Base-by-base conservation (phyloP, 1,140 invertebrate species). In the Cardiocondyla obscurior region DNA sequence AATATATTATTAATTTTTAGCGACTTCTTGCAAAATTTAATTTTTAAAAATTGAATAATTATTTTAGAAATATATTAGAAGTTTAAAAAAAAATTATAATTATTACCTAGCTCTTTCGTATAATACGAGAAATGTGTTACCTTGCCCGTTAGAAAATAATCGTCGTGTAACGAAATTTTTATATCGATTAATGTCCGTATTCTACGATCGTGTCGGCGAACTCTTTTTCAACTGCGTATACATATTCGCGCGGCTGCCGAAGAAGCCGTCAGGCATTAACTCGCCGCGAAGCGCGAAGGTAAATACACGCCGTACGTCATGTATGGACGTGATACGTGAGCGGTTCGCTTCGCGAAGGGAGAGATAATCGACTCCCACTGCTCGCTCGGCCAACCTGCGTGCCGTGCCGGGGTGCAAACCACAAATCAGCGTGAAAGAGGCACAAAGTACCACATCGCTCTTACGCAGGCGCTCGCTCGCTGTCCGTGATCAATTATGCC, bases 351-450 rank as follows among this genome's bases (percentile, higher is more conserved):
- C 62, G 46, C 74, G 62, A 79, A 69, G 74, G 74, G 74, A 77
- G 74, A 79, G 74, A 79, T 79, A 79, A 79, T 79, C 74, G 74
- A 79, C 74, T 79, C 74, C 74, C 74, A 79, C 74, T 62, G 62
- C 74, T 69, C 19, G 60, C 76, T 79, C 76, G 65, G 51, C 73
- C 81, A 39, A 67, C 53, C 65, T 51, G 36, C 77, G 44, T 67
- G 72, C 58, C 58, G 19, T 62, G 58, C 58, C 58, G n/a, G 73
- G 64, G 39, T 62, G 70, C 74, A 53, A 79, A 79, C 74, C 62
- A 79, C 74, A 79, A 79, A 79, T 79, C 74, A 79, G 74, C 62
- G 74, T 79, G 74, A 79, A 79, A 79, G 74, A 79, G 62, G 74
- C 74, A 79, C 62, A 69, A 79, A 79, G 62, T 79, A 79, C 74